A percentile compares a stretch with the other conserved stretches of the same genome.
Evolutionary conservation across 1,140 invertebrate genomes (phyloP).

Genomic region (Oedothorax gibbosus): DNA sequence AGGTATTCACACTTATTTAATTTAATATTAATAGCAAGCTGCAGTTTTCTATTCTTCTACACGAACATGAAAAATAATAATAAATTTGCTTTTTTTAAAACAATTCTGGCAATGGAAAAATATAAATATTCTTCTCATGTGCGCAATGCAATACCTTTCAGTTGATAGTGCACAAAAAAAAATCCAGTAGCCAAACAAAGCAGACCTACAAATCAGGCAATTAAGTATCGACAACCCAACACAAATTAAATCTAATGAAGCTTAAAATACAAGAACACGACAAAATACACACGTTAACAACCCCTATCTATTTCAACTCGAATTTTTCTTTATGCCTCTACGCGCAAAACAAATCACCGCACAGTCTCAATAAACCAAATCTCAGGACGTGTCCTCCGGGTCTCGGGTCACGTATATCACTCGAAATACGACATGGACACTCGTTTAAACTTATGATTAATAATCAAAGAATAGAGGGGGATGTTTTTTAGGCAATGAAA

Average conservation of each 20-base stretch:
- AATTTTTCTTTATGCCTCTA: constrained; percentile 20
- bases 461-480: constrained; percentile 13
- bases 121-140: no score
- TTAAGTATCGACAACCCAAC: neutral
- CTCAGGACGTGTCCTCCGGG: neutral
- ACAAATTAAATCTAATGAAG: constrained; percentile 17
- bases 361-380: constrained; percentile 40
- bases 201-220: no score
- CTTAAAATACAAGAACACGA: constrained; percentile 10
- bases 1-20: no score
- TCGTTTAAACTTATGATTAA: constrained; percentile 35
- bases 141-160: no score
- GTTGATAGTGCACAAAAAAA: no score
- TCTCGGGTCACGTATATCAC: constrained; percentile 33
- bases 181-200: no score
- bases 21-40: no score
- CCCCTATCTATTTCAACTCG: neutral
- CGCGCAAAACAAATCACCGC: constrained; percentile 30
- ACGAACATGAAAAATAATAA: no score
- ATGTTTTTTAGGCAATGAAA: constrained; percentile 16
- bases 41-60: no score
- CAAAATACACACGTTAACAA: constrained; percentile 9
- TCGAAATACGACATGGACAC: constrained; percentile 4
- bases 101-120: no score
- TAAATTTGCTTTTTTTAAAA: no score